phyloP scores from a whole-genome alignment of 1,140 invertebrate species.

The Parasteatoda tepidariorum region DNA sequence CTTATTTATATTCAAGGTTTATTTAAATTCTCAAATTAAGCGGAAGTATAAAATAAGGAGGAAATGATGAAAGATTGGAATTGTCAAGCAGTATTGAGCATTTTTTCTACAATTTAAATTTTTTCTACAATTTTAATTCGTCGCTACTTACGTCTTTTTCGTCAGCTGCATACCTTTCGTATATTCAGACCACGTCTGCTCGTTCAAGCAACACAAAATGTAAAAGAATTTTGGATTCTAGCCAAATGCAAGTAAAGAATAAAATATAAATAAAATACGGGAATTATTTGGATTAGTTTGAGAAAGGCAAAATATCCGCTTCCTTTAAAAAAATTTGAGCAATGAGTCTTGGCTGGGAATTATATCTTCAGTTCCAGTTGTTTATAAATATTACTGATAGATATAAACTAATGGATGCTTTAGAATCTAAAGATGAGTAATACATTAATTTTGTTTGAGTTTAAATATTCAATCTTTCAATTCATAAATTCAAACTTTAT shows the following conservation, averaged over 20 bases:
- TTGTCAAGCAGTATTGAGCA: background rate
- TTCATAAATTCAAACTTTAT: too few species aligned
- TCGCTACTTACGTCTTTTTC: background rate
- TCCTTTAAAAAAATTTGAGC: too few species aligned
- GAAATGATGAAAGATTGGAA: background rate
- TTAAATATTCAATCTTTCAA: too few species aligned
- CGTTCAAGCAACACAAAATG: background rate
- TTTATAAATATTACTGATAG: too few species aligned
- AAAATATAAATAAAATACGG: background rate
- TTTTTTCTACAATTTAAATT: too few species aligned
- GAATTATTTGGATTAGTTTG: background rate
- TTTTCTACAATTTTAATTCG: background rate
- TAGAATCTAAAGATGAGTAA: too few species aligned
- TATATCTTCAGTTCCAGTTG: too few species aligned
- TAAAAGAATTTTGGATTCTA: background rate
- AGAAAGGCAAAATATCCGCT: background rate
- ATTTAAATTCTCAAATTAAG: too few species aligned
- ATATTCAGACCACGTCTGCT: background rate
- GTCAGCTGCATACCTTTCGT: background rate
- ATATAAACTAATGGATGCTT: too few species aligned
- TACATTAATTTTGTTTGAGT: too few species aligned
- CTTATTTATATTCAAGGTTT: too few species aligned
- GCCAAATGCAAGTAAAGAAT: background rate
- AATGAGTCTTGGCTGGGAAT: too few species aligned
- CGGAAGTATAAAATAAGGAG: background rate